Base-by-base conservation (phyloP, 2,888 invertebrate species). In the Scaptomyza tumidula region DNA sequence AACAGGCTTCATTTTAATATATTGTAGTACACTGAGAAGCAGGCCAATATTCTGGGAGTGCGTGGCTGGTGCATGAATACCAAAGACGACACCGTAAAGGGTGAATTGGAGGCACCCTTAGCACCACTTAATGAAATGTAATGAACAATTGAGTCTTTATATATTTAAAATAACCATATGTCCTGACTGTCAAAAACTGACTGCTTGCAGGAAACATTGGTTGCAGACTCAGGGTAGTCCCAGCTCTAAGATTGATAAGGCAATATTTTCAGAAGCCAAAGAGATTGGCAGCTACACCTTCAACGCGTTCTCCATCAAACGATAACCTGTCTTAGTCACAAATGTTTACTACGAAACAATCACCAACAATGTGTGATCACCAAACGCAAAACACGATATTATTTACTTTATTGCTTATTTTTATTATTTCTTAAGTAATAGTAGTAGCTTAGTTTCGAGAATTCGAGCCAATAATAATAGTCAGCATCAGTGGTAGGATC, bases 21-120 rank as follows among this genome's bases (percentile, higher is more conserved):
- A 52, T 63, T 70, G 13, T 80, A 95, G 95, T 93, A 93, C 78
- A 95, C 95, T 0, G 93, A 94, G 86, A 91, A 93, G 69, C 93
- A 94, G 80, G 94, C 94, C 0, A 93, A 92, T 58, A 91, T 92
- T 67, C 90, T 95, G 29, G 93, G 93, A 24, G 71, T 95, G 3
- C 93, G 91, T 66, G 95, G 95, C 43, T 95, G 95, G 94, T 95
- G 95, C 79, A 94, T 93, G 94, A 95, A 95, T 80, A 95, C 95
- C 0, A 78, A 90, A 0, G 85, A 90, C 6, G 94, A 93, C 6
- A 95, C 95, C 0, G 95, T 95, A 0, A 91, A 93, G 64, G 95
- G 95, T n/a, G 89, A 93, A 55, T 75, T 95, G 64, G 94, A 95
- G 91, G 95, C 95, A 16, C 90, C 92, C 7, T 83, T 91, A 53